Percentiles rank a stretch among this genome's conserved stretches.
Evolutionary conservation across 2,888 invertebrate genomes (phyloP).

Genomic region (Acanthacorydalis orientalis): DNA sequence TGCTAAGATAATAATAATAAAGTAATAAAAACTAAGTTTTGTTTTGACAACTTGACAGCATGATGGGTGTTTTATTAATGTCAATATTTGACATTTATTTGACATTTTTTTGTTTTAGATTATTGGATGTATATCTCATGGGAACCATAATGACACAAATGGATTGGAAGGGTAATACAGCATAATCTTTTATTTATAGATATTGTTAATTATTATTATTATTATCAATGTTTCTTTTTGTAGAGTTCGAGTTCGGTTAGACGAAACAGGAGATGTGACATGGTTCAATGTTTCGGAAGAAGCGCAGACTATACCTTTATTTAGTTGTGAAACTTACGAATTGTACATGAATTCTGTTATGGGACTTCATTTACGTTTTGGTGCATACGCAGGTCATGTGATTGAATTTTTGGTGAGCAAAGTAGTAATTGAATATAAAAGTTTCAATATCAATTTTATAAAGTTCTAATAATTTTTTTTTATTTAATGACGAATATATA

Average conservation of each 20-base stretch:
- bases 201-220: neutral
- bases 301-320: constrained; percentile 35
- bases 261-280: constrained; percentile 43
- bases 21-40: constrained; percentile 7
- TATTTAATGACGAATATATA: constrained; percentile 28
- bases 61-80: neutral
- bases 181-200: neutral
- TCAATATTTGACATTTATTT: constrained; percentile 8
- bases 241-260: constrained; percentile 31
- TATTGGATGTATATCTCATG: constrained; percentile 27
- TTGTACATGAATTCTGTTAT: constrained; percentile 23
- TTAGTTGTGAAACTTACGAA: constrained; percentile 53
- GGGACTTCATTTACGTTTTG: constrained; percentile 34
- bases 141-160: constrained; percentile 27
- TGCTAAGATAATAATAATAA: neutral
- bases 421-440: neutral
- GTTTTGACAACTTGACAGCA: constrained; percentile 10
- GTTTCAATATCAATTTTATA: neutral
- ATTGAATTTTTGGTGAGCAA: constrained; percentile 38
- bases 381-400: constrained; percentile 44
- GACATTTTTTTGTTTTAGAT: constrained; percentile 21
- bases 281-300: constrained; percentile 40
- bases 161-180: constrained; percentile 27
- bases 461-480: neutral
- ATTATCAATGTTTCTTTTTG: constrained; percentile 8